Base-by-base conservation (phyloP, 64 coral and sea anemone species). In the Actinia equina region DNA sequence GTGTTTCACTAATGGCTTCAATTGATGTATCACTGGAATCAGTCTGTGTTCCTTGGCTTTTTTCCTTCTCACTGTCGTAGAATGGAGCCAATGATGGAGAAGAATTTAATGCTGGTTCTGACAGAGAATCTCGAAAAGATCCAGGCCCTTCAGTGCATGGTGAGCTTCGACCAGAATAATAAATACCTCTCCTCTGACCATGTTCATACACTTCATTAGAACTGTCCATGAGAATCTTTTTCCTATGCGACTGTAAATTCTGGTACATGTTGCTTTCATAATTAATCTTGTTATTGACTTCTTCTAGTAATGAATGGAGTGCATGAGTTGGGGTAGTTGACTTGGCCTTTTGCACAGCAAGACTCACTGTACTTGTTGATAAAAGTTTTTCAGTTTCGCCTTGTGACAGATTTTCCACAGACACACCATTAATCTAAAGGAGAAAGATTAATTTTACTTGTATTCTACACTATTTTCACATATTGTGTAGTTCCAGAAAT, bases 251-350 rank as follows among this genome's bases (percentile, higher is more conserved):
- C 4, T 99, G 78, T 20, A 59, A 77, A 52, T 86, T 85, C 14
- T 92, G 93, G 83, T 88, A 95, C 13, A 87, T 88, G 74, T 93
- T 86, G 12, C 49, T 88, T 87, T 95, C 93, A 84, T 81, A 82
- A 20, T 42, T 88, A 16, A 99, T 99, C 80, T 93, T 99, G 43
- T 93, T 90, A 54, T 92, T 90, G 44, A 99, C 91, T 70, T 95
- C 97, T 61, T 90, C 91, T 57, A 99, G 62, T 1, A 95, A 85
- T 22, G 93, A 95, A 56, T 95, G 93, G 19, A 99, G 88, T 3
- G 86, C 90, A 20, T 92, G 90, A 15, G 93, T 88, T 25, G 86
- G 88, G 20, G 88, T 85, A 7, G 67, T 82, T 18, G 85, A 67
- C 64, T 77, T 81, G 13, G 86, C 46, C 71, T 95, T 95, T 23